phyloP scores from a whole-genome alignment of 2,797 vertebrate species.

The Sandelia bainsii region DNA sequence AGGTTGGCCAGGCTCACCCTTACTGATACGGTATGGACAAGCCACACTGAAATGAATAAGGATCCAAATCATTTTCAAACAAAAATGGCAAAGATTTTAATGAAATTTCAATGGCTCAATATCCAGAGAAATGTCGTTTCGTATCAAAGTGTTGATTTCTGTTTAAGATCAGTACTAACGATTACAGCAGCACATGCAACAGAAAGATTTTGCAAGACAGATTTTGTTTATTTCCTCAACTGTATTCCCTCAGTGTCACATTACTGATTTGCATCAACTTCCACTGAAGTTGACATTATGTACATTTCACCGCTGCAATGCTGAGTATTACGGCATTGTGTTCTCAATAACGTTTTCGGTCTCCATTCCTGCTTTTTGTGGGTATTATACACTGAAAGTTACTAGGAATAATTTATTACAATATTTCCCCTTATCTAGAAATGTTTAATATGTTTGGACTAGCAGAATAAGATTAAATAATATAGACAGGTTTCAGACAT shows the following conservation, averaged over 20 bases:
- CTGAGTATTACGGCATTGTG: not conserved
- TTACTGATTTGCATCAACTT: not conserved
- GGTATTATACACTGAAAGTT: not conserved
- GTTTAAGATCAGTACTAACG: slow-evolving; percentile 17
- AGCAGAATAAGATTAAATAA: not conserved
- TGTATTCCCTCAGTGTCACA: slow-evolving; percentile 5
- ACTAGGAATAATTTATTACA: slow-evolving; percentile 9
- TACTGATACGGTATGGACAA: no score
- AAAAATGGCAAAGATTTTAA: no score
- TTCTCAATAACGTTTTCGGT: slow-evolving; percentile 1
- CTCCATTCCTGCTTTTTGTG: slow-evolving; percentile 2
- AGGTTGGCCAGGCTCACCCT: no score
- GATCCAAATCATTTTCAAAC: no score
- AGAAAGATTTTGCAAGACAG: slow-evolving; percentile 9
- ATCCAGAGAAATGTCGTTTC: not conserved
- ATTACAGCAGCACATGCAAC: not conserved
- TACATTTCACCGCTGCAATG: not conserved
- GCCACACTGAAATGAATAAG: no score
- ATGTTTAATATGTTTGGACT: not conserved
- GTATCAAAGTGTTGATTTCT: slow-evolving; percentile 3
- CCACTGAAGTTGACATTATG: slow-evolving; percentile 11
- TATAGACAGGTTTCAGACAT: not conserved
- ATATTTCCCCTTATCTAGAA: not conserved
- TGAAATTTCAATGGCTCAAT: no score
- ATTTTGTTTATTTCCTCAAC: slow-evolving; percentile 13